Base-by-base conservation (phyloP, 2,113 vertebrate genomes). In the Atherinomorus stipes region DNA sequence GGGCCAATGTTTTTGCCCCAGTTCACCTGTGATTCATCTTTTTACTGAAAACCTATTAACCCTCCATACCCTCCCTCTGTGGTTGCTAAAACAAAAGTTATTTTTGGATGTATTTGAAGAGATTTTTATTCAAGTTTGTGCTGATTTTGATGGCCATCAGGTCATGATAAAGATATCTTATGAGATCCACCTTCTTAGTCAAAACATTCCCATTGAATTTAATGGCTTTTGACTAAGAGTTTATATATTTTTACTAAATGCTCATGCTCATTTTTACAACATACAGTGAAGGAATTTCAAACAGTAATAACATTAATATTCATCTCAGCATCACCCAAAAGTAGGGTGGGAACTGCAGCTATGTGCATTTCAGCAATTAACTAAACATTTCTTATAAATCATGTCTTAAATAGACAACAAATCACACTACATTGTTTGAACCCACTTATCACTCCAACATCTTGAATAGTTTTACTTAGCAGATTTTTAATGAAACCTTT, bases 401-500 rank as follows among this genome's bases (percentile, higher is more conserved):
- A 58, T 64, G 28, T 25, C 26, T 50, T 7, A 62, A 60, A 65
- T 56, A 4, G 21, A 5, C 52, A 73, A 60, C 26, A 61, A 71
- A 38, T 53, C 62, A 25, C 11, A 19, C 8, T 38, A 7, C 63
- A 22, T 38, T 73, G 34, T 74, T 59, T 37, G 8, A 10, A 79
- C 64, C 11, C 13, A 56, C 45, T 52, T 37, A 44, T 65, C 25
- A 49, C 23, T 65, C 23, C 45, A 69, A 52, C 60, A 21, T 67
- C 74, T 59, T 64, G 18, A 75, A 69, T 63, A 42, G 67, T 71
- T 88, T 64, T 57, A 71, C 50, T 38, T 22, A n/a, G 54, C 44
- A 66, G 65, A 60, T 86, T 86, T 81, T 54, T 60, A 13, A 3
- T 28, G 15, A 70, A 84, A 87, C 73, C 88, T 86, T 65, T 83